Percentiles rank a stretch among this genome's conserved stretches.
Evolutionary conservation across 2,888 invertebrate species (phyloP).

Genomic region (Cyclophora albipunctata): DNA sequence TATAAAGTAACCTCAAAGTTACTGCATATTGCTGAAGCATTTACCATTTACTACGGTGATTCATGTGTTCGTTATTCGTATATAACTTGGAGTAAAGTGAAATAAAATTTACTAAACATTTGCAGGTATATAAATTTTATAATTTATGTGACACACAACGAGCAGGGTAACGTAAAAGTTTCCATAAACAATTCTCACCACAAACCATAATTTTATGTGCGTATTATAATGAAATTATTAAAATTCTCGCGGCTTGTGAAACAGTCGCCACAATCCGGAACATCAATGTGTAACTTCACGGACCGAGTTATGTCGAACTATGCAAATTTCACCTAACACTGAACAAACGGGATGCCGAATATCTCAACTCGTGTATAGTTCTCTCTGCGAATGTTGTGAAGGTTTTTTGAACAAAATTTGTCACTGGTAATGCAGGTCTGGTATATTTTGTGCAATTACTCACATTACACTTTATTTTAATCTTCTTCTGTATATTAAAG

Average conservation of each 20-base stretch:
- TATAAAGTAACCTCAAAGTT: no score
- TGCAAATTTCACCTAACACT: slow-evolving; percentile 62
- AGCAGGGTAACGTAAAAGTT: background rate
- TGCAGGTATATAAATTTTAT: background rate
- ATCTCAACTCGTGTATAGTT: slow-evolving; percentile 20
- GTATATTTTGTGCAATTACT: no score
- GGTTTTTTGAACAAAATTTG: no score
- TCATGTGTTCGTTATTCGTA: no score
- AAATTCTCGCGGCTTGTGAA: slow-evolving; percentile 29
- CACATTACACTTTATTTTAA: no score
- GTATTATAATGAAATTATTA: slow-evolving; percentile 21
- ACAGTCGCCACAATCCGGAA: slow-evolving; percentile 22
- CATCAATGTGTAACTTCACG: slow-evolving; percentile 43
- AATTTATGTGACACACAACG: background rate
- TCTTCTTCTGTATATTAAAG: no score
- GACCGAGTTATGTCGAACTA: slow-evolving; percentile 51
- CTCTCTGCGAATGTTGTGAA: background rate
- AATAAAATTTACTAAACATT: no score
- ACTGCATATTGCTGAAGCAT: no score
- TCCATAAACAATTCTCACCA: background rate
- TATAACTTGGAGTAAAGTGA: no score
- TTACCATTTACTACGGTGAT: no score
- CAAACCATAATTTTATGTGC: slow-evolving; percentile 6
- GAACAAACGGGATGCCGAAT: slow-evolving; percentile 45
- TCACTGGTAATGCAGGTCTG: no score